phyloP scores from a whole-genome alignment of 2,113 vertebrate genomes.

The Pterocles orientalis region DNA sequence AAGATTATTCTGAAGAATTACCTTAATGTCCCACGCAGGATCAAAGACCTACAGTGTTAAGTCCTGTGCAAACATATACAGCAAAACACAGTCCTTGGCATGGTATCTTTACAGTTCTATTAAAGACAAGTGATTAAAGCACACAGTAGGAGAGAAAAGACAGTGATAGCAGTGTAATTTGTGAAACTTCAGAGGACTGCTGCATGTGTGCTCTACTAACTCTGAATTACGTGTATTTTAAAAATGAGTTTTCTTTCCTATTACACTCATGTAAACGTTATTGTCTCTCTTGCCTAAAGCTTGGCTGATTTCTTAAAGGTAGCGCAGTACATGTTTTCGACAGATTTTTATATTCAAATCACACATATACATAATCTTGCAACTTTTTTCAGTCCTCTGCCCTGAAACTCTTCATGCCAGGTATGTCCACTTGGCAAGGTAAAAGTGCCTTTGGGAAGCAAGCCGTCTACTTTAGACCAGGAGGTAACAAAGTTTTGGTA shows the following conservation, averaged over 20 bases:
- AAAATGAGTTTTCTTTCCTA: neutral
- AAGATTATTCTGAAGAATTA: neutral
- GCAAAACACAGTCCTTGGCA: neutral
- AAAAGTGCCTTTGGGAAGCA: neutral
- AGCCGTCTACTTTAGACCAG: neutral
- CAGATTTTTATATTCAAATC: neutral
- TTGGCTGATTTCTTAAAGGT: neutral
- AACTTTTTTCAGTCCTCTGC: neutral
- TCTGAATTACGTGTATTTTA: constrained; percentile 20
- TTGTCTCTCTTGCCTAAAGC: neutral
- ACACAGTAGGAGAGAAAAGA: constrained; percentile 18
- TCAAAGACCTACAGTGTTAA: neutral
- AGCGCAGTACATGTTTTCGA: neutral
- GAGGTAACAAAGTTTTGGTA: neutral
- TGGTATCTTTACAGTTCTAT: neutral
- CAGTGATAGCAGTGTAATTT: neutral
- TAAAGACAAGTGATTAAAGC: constrained; percentile 39
- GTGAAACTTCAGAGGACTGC: constrained; percentile 22
- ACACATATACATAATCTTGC: neutral
- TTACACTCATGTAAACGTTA: neutral
- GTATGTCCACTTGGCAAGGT: neutral
- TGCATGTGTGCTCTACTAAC: constrained; percentile 13
- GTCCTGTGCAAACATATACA: neutral
- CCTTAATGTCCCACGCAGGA: neutral
- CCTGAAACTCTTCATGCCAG: neutral